phyloP scores from a whole-genome alignment of 2,888 invertebrate species.

The Linhomoeus sp. region DNA sequence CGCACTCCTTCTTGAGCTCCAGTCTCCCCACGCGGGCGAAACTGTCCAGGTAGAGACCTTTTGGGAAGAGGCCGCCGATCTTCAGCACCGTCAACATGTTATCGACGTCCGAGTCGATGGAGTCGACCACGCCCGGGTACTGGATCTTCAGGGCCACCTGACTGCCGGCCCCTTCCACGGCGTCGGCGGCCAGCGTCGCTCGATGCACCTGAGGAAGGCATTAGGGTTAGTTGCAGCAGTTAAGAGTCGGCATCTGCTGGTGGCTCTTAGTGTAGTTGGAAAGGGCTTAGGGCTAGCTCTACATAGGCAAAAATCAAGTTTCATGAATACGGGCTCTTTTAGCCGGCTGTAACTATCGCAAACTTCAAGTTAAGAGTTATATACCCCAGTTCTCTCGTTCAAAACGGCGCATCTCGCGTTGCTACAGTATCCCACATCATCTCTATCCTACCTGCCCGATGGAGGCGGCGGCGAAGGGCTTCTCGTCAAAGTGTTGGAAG shows the following conservation, averaged over 20 bases:
- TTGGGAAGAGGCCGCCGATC: conserved; percentile 78
- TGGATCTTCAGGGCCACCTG: conserved; percentile 79
- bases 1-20: conserved; percentile 87
- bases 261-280: too few relatives aligned
- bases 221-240: too few relatives aligned
- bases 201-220: conserved; percentile 51
- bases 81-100: conserved; percentile 78
- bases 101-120: conserved; percentile 92
- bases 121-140: conserved; percentile 63
- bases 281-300: too few relatives aligned
- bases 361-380: too few relatives aligned
- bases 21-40: conserved; percentile 39
- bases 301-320: too few relatives aligned
- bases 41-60: conserved; percentile 39
- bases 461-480: conserved; percentile 94
- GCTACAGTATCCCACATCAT: too few relatives aligned
- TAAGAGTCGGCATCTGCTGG: too few relatives aligned
- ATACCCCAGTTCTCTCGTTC: too few relatives aligned
- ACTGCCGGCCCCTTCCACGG: conserved; percentile 17
- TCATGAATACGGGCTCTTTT: too few relatives aligned
- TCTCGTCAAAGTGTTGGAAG: conserved; percentile 58
- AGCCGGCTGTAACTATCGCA: too few relatives aligned
- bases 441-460: conserved; percentile 42
- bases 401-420: too few relatives aligned
- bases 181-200: conserved; percentile 36